Evolutionary conservation across 2,113 vertebrate genomes (phyloP), one percentile per base, ranked within the genome.

Genomic region (Pluvialis apricaria): DNA sequence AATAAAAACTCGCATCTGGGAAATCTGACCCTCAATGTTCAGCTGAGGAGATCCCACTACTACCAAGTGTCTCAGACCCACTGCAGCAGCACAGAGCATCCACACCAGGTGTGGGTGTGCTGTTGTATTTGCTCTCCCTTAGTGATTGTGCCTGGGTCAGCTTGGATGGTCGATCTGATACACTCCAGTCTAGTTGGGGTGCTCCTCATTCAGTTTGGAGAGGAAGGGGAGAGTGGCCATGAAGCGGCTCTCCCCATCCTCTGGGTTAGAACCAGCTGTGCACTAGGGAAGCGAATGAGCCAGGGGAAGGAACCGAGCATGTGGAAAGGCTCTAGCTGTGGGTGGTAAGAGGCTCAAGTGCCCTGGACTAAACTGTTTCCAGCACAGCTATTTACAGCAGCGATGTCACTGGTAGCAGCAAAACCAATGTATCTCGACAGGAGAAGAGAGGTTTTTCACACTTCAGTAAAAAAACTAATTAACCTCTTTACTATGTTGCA

Each of bases 171-270:
- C 2, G 1, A 73, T 29, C 29, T 84, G 17, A 11, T 31, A 42
- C 2, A 19, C 32, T 40, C 32, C 38, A 44, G 61, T 10, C 31
- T 54, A 10, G 9, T 0, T 0, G 0, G 15, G 22, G 62, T 55
- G 32, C 18, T 69, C 18, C 18, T 57, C 5, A 13, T 66, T 61
- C 31, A 6, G 11, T 49, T 38, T 58, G 13, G 40, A 77, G 54
- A 69, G 32, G 65, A 86, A 77, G 45, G 2, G 2, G 22, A 51
- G 29, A 64, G 44, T 29, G 29, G 26, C 8, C 15, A 8, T 1
- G 2, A 61, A 51, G 51, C 2, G 7, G 16, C 14, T 64, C 32
- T 81, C 18, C 31, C 4, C 24, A 12, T 29, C 15, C 26, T 55
- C 29, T 24, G 34, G 17, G 18, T n/a, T 84, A 31, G 54, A 55